Conservation (phyloP, 2,888 invertebrate species). For the Nephrotoma flavescens region DNA sequence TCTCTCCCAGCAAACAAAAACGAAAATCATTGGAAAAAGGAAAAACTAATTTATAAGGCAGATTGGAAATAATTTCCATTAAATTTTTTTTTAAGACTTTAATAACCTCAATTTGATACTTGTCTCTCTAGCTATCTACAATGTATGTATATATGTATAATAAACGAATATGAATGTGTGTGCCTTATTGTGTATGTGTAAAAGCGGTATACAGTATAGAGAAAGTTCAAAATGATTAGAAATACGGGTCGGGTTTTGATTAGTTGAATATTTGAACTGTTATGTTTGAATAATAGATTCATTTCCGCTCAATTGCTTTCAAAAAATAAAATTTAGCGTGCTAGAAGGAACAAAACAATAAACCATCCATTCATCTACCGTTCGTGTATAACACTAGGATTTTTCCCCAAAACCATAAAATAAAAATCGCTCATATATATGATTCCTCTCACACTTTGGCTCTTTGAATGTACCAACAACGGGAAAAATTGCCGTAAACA, state of each 20-base stretch:
- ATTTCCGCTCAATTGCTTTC: background rate
- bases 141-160: background rate
- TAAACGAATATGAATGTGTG: background rate
- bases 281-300: background rate
- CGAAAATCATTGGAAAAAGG: background rate
- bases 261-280: background rate
- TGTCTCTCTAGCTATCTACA: background rate
- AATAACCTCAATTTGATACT: background rate
- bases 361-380: background rate
- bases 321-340: background rate
- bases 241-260: background rate
- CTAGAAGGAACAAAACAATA: background rate
- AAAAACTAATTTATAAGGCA: background rate
- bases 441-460: background rate
- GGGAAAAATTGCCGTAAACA: background rate
- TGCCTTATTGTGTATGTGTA: background rate
- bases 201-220: background rate
- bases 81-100: background rate
- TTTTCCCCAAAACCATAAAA: background rate
- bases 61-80: background rate
- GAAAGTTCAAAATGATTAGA: background rate
- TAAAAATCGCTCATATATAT: background rate
- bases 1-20: background rate
- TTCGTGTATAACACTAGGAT: background rate
- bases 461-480: too few relatives aligned